Percentiles rank a stretch among this genome's conserved stretches.
Conservation (phyloP, 2,888 invertebrate species). For the Phragmatobia fuliginosa region DNA sequence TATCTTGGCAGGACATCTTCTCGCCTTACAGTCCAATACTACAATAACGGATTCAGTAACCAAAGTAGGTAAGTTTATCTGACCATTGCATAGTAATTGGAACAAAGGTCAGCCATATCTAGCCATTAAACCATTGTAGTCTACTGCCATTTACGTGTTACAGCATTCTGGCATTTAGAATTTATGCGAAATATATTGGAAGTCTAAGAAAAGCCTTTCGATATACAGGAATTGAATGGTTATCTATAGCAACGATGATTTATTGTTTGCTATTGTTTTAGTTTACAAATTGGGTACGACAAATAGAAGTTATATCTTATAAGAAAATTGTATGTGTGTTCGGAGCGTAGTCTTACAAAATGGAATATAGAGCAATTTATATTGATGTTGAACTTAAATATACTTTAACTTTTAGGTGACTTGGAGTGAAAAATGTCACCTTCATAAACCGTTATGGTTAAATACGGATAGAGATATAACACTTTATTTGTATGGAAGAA, state of each 20-base stretch:
- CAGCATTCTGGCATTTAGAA: conserved; percentile 53
- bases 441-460: too few species aligned
- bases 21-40: neutral
- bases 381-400: neutral
- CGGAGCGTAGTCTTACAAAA: neutral
- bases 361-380: neutral
- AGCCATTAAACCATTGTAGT: conserved; percentile 47
- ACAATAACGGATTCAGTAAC: neutral
- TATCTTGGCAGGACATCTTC: neutral
- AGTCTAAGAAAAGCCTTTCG: conserved; percentile 15
- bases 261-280: neutral
- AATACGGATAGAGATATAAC: too few species aligned
- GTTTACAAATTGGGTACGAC: neutral
- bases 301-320: neutral
- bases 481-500: too few species aligned
- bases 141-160: conserved; percentile 47
- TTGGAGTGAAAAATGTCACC: neutral
- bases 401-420: neutral
- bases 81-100: conserved; percentile 40
- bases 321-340: neutral
- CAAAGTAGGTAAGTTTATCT: conserved; percentile 10
- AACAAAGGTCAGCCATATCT: conserved; percentile 46
- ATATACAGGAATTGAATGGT: conserved; percentile 14
- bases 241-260: conserved; percentile 3
- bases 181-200: conserved; percentile 47